Conservation (phyloP, 2,113 vertebrate genomes). For the Jacana jacana region DNA sequence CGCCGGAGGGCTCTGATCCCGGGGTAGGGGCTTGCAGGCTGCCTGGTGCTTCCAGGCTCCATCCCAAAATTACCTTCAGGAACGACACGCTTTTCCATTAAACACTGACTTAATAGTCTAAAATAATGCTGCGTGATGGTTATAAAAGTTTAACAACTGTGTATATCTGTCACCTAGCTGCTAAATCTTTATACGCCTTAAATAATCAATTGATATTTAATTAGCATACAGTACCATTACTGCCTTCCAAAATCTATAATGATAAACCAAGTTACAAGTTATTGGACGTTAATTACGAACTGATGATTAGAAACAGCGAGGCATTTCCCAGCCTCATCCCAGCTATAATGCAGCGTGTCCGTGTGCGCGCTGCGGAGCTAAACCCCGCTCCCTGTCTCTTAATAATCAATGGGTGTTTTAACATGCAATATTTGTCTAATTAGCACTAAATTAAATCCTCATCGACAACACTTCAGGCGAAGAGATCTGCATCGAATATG, state of each 20-base stretch:
- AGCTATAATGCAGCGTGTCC: constrained; percentile 65
- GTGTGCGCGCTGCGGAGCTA: background rate
- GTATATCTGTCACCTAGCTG: constrained; percentile 57
- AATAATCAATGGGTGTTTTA: constrained; percentile 78
- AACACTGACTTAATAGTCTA: background rate
- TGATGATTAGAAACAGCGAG: constrained; percentile 60
- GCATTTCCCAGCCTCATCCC: constrained; percentile 44
- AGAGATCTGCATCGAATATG: constrained; percentile 66
- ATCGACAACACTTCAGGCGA: constrained; percentile 68
- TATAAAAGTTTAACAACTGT: constrained; percentile 58
- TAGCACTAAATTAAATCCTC: constrained; percentile 80
- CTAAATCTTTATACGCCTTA: constrained; percentile 59
- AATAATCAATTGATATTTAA: constrained; percentile 76
- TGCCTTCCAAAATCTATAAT: constrained; percentile 70
- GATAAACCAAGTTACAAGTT: constrained; percentile 71
- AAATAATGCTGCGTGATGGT: background rate
- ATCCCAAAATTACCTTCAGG: background rate
- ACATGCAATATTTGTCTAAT: constrained; percentile 78
- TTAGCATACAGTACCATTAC: constrained; percentile 72
- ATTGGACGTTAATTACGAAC: constrained; percentile 67
- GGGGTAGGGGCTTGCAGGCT: background rate
- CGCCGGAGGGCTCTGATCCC: background rate
- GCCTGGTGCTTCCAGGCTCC: background rate
- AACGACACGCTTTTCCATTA: background rate
- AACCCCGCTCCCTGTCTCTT: constrained; percentile 62